Percentiles rank a stretch among this genome's conserved stretches.
Conservation (phyloP, 2,888 invertebrate species). For the Danaus chrysippus region DNA sequence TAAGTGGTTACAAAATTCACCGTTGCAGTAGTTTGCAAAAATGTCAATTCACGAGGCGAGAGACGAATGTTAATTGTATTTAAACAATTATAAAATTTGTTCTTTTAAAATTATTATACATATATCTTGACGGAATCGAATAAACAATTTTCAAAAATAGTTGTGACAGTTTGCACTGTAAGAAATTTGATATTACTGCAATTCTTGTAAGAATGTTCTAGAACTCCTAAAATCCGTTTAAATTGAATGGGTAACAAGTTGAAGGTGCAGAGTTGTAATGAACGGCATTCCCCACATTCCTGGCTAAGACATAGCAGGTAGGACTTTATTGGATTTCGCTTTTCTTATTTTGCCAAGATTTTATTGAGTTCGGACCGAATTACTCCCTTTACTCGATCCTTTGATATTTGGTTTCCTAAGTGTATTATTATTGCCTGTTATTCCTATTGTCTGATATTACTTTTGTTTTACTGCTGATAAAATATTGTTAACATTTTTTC, state of each 20-base stretch:
- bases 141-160: slow-evolving; percentile 2
- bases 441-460: neutral
- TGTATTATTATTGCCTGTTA: neutral
- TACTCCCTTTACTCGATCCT: slow-evolving; percentile 15
- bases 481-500: too few species aligned
- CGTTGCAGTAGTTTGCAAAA: slow-evolving; percentile 41
- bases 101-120: neutral
- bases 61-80: slow-evolving; percentile 57
- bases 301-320: slow-evolving; percentile 60
- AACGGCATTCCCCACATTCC: slow-evolving; percentile 64
- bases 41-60: slow-evolving; percentile 41
- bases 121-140: slow-evolving; percentile 9
- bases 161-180: slow-evolving; percentile 15
- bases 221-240: slow-evolving; percentile 47
- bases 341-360: slow-evolving; percentile 38
- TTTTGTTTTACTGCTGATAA: too few species aligned
- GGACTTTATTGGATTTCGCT: slow-evolving; percentile 66
- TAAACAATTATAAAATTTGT: slow-evolving; percentile 41
- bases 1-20: slow-evolving; percentile 45
- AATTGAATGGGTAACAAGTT: slow-evolving; percentile 67
- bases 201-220: slow-evolving; percentile 26
- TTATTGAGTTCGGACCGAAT: slow-evolving; percentile 42
- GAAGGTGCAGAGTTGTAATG: slow-evolving; percentile 63
- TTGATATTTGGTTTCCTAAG: slow-evolving; percentile 21
- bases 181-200: slow-evolving; percentile 31